Evolutionary conservation across 2,888 invertebrate species (phyloP), one percentile per base, ranked within the genome.

Genomic region (Cotesia congregata): DNA sequence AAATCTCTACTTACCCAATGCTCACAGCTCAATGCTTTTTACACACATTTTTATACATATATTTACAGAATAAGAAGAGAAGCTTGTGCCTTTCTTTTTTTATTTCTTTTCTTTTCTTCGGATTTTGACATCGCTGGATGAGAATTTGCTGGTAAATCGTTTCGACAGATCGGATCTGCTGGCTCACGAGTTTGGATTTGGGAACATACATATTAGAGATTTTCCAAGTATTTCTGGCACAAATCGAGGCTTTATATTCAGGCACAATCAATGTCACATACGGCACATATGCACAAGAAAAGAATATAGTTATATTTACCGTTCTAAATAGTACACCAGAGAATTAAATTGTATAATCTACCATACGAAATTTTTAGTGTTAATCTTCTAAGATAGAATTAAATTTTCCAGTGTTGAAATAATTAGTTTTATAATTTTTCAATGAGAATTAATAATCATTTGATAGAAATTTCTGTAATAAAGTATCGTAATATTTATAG

Each of bases 1-100:
- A 88, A 88, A 88, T 89, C 86, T 88, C 88, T 87, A 86, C 88
- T 88, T 88, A 88, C 88, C 85, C 82, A 30, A 30, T 30, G 30
- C 30, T 30, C 84, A 83, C 85, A 86, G 82, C 82, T 87, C 83
- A 88, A 88, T 88, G 85, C 83, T 80, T 83, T 59, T 72, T 50
- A 15, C 38, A 50, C 60, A 7, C 50, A 30, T 30, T 59, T 20
- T 12, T 70, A 30, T 17, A 68, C 30, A 50, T 38, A 50, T 12
- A 12, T 67, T 6, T 9, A 40, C 15, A 68, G 7, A 40, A 60
- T 69, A 69, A 39, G 6, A 40, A 30, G 30, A 30, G 30, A 30
- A 30, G 30, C 65, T 74, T 64, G 61, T 74, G 39, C 74, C 70
- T 79, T 78, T 75, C 71, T 79, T 79, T 77, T 77, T 73, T 59